These are phyloP conservation scores for Anthopleura xanthogrammica DNA, from an alignment of 92 coral and sea anemone species.

Conservation along the genomic window DNA sequence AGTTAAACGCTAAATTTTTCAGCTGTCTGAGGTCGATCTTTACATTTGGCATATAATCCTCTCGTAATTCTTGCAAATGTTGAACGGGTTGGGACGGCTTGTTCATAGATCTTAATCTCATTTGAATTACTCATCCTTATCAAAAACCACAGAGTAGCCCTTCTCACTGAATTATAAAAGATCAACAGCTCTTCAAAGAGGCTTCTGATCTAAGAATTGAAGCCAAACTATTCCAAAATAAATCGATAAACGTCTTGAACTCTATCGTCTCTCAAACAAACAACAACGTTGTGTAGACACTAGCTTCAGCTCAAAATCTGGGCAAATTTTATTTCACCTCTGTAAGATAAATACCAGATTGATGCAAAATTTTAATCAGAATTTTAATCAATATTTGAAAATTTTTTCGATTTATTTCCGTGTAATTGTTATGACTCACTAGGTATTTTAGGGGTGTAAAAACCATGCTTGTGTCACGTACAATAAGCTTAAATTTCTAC, in stretches of 20 bases:
- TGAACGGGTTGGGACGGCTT: not conserved
- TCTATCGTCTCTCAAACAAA: not conserved
- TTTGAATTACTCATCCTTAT: not conserved
- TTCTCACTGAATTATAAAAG: constrained; percentile 7
- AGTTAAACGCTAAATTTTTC: constrained; percentile 20
- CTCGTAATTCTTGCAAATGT: not conserved
- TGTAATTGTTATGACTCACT: not conserved
- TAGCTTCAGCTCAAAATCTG: not conserved
- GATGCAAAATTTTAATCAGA: not conserved
- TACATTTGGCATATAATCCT: not conserved
- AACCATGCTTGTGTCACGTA: not conserved
- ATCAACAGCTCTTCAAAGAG: constrained; percentile 8
- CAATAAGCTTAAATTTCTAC: not conserved
- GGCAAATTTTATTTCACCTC: not conserved
- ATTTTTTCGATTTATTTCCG: not conserved
- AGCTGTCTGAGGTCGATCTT: not conserved
- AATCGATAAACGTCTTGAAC: not conserved
- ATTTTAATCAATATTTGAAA: not conserved
- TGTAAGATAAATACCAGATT: not conserved
- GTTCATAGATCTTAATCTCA: not conserved
- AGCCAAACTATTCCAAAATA: not conserved
- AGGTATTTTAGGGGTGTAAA: not conserved
- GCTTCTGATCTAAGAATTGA: not conserved
- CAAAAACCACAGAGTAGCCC: not conserved
- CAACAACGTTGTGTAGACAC: not conserved